Percentiles rank a stretch among this genome's conserved stretches.
phyloP scores from a whole-genome alignment of 37 sponge, comb jelly and placozoan species.

The Cliona cf. orientalis region DNA sequence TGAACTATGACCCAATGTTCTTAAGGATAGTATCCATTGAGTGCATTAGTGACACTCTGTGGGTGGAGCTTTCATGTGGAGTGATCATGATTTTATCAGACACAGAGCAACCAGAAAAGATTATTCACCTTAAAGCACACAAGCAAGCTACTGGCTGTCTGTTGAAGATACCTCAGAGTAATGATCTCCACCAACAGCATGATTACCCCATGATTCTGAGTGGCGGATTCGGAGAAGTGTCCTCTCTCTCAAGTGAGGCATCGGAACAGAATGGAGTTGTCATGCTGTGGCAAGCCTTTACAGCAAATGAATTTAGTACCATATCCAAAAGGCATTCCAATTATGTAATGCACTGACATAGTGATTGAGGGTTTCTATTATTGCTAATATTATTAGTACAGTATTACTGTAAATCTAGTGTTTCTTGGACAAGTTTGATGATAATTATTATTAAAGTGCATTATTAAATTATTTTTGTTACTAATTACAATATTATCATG shows the following conservation, averaged over 20 bases:
- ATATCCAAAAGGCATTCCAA: constrained; percentile 32
- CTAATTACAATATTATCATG: too few species aligned
- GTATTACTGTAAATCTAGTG: too few species aligned
- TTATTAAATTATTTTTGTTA: too few species aligned
- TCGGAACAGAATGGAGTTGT: constrained; percentile 42
- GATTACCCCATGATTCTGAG: constrained; percentile 54
- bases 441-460: too few species aligned
- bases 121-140: constrained; percentile 67
- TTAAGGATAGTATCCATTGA: constrained; percentile 61
- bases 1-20: constrained; percentile 25
- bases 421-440: too few species aligned
- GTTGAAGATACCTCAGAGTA: constrained; percentile 44
- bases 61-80: constrained; percentile 72
- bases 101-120: constrained; percentile 22
- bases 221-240: constrained; percentile 71
- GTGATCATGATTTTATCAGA: constrained; percentile 64
- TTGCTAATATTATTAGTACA: too few species aligned
- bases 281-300: constrained; percentile 76
- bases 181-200: not conserved
- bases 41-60: constrained; percentile 59
- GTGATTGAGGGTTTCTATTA: too few species aligned
- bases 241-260: not conserved
- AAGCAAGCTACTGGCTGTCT: constrained; percentile 50
- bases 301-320: constrained; percentile 32
- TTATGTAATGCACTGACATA: too few species aligned